phyloP scores from a whole-genome alignment of 2,888 invertebrate genomes.

The Cremastinae sp. region DNA sequence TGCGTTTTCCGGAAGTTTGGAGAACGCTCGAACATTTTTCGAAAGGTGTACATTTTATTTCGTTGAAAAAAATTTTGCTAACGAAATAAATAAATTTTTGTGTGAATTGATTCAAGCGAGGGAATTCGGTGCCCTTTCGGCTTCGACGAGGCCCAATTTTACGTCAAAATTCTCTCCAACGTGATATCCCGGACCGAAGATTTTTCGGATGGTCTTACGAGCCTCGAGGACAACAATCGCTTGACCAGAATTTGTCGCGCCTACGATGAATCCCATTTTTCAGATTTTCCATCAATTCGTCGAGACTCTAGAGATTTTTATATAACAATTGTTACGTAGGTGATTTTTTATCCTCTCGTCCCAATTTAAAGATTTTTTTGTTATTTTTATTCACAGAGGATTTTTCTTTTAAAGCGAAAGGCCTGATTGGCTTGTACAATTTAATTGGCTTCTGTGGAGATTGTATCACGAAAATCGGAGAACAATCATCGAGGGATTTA shows the following conservation, averaged over 20 bases:
- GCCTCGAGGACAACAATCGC: conserved; percentile 1
- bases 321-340: not conserved
- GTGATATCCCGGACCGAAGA: not conserved
- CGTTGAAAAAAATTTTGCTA: conserved; percentile 14
- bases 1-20: conserved; percentile 76
- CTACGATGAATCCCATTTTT: conserved; percentile 43
- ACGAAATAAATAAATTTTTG: conserved; percentile 9
- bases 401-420: conserved; percentile 70
- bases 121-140: conserved; percentile 77
- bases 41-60: conserved; percentile 58
- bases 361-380: not conserved
- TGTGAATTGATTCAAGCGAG: conserved; percentile 57
- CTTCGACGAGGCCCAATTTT: conserved; percentile 83
- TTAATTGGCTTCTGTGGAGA: conserved; percentile 80
- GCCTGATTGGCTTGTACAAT: conserved; percentile 79
- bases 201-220: conserved; percentile 3
- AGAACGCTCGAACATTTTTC: conserved; percentile 66
- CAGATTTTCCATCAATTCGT: conserved; percentile 23
- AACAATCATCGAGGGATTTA: conserved; percentile 64
- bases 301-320: not conserved
- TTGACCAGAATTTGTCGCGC: conserved; percentile 46
- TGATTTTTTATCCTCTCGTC: not conserved
- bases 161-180: conserved; percentile 81
- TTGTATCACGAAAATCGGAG: conserved; percentile 79
- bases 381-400: not conserved